Conservation (phyloP, 2,888 invertebrate species). For the Andricus curvator region DNA sequence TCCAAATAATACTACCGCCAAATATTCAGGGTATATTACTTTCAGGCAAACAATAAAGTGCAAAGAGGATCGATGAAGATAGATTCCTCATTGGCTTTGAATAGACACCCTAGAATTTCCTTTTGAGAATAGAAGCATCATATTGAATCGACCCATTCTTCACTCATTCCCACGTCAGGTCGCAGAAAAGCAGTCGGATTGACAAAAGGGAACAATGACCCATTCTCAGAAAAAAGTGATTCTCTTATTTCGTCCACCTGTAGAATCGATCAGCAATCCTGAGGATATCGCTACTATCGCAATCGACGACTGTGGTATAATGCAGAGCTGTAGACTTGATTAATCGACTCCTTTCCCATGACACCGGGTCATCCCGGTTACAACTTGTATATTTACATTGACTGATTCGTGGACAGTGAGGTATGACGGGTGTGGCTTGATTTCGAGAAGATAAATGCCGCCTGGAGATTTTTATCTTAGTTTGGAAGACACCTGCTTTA, state of each 20-base stretch:
- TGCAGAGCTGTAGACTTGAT: constrained; percentile 30
- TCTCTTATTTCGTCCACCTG: constrained; percentile 35
- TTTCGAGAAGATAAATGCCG: constrained; percentile 65
- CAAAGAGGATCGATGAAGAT: neutral
- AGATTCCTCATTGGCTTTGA: neutral
- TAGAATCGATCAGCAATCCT: constrained; percentile 32
- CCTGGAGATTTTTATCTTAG: constrained; percentile 58
- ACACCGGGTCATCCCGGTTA: constrained; percentile 31
- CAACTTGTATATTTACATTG: constrained; percentile 52
- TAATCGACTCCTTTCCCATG: constrained; percentile 29
- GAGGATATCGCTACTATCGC: constrained; percentile 36
- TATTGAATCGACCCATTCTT: constrained; percentile 17
- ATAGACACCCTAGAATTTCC: constrained; percentile 1
- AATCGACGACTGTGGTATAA: constrained; percentile 36
- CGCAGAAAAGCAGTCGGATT: constrained; percentile 28
- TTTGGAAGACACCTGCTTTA: constrained; percentile 43
- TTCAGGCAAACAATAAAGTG: neutral
- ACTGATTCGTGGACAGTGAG: constrained; percentile 72
- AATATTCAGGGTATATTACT: neutral
- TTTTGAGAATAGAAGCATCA: constrained; percentile 25
- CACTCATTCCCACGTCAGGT: constrained; percentile 35
- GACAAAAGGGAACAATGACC: constrained; percentile 16
- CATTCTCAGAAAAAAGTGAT: constrained; percentile 27
- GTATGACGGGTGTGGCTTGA: constrained; percentile 61
- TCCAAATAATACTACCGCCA: neutral